phyloP scores from a whole-genome alignment of 2,888 invertebrate species.

The Netelia melanura region DNA sequence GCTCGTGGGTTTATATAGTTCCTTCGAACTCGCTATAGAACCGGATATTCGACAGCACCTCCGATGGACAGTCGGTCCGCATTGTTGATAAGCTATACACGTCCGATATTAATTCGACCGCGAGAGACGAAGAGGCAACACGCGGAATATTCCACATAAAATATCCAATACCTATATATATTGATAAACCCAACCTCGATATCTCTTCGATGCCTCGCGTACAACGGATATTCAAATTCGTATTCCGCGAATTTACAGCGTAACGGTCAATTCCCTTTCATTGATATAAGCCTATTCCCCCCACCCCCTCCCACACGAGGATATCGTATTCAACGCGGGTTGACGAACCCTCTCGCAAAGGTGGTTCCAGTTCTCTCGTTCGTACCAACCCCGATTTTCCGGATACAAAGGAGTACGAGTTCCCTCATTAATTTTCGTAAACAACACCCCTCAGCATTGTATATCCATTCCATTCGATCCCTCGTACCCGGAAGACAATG shows the following conservation, averaged over 20 bases:
- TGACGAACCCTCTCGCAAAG: conserved; percentile 11
- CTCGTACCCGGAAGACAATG: conserved; percentile 24
- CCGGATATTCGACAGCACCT: conserved; percentile 4
- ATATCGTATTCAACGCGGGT: not conserved
- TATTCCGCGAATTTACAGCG: conserved; percentile 1
- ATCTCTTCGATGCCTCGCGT: not conserved
- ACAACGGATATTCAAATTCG: conserved; percentile 46
- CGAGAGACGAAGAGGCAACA: not conserved
- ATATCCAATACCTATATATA: too few relatives aligned
- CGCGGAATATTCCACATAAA: too few relatives aligned
- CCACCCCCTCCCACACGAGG: too few relatives aligned
- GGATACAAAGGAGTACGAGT: not conserved
- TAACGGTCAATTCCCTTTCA: not conserved
- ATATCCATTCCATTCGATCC: not conserved
- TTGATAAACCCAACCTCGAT: not conserved
- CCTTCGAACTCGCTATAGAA: too few relatives aligned
- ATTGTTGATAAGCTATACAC: conserved; percentile 58
- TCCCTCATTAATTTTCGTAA: not conserved
- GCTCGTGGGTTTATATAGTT: conserved; percentile 13
- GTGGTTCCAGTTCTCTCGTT: not conserved
- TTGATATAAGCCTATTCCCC: too few relatives aligned
- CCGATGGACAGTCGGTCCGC: conserved; percentile 52
- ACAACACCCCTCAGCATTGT: not conserved
- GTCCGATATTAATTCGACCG: conserved; percentile 50
- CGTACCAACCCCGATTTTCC: too few relatives aligned